Percentiles rank a stretch among this genome's conserved stretches.
These are phyloP conservation scores for Dryoscopus gambensis DNA, from an alignment of 2,113 vertebrate species.

Conservation along the genomic window DNA sequence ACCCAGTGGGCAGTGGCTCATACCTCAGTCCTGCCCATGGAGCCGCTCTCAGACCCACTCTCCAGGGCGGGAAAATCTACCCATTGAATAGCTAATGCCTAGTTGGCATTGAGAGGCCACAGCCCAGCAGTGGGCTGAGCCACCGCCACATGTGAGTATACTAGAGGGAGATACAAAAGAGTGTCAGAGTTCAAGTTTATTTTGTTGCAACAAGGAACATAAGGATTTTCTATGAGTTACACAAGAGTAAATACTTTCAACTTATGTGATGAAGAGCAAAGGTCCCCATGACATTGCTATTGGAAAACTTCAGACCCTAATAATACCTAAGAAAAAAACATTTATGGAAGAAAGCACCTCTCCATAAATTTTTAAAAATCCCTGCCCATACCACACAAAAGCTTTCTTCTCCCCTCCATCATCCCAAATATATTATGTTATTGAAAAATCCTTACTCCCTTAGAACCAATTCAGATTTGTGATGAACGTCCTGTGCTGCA, in stretches of 20 bases:
- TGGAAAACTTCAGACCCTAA: not conserved
- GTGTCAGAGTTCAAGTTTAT: not conserved
- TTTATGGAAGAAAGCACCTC: not conserved
- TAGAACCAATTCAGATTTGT: not conserved
- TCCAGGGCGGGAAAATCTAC: no score
- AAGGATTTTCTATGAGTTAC: not conserved
- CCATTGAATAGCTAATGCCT: no score
- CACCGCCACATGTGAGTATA: not conserved
- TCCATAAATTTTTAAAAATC: not conserved
- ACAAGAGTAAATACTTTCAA: not conserved
- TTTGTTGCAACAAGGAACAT: not conserved
- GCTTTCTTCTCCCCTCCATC: not conserved
- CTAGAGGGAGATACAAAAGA: not conserved
- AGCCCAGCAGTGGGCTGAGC: no score
- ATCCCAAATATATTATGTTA: not conserved
- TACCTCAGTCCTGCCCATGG: no score
- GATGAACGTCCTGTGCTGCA: not conserved
- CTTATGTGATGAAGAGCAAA: not conserved
- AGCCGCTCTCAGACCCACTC: no score
- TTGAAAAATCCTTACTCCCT: not conserved
- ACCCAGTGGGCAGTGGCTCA: no score
- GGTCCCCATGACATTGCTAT: not conserved
- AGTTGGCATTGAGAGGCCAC: no score
- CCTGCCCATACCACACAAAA: not conserved
- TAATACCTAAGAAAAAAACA: not conserved